Evolutionary conservation across 2,797 vertebrate species (phyloP), one percentile per base, ranked within the genome.

Genomic region (Neomorphus geoffroyi): DNA sequence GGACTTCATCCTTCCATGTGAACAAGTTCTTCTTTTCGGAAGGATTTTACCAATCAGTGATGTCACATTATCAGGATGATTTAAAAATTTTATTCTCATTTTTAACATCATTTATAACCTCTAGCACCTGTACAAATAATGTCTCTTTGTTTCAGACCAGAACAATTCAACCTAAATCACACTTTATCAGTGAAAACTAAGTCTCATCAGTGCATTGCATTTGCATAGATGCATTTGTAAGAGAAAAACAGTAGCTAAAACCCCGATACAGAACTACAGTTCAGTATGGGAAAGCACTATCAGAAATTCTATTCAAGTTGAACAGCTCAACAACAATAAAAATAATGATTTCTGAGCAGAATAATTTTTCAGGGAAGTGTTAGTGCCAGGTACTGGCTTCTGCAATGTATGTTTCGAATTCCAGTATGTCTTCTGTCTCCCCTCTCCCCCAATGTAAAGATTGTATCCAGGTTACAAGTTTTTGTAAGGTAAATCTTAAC

Each of bases 391-490:
- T 54, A 61, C 28, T 37, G 78, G 2, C 14, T 92, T 90, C 53
- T 88, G 24, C 21, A 70, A n/a, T 1, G 0, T 74, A 70, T 72
- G 4, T 30, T 93, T 51, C 73, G 32, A 88, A 43, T 78, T 78
- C 24, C 24, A 45, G 5, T 39, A 35, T 43, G 11, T 3, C 11
- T 13, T 17, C 64, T 66, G 39, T 14, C n/a, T 10, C 46, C 11
- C 21, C 21, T 22, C 19, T 18, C 0, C 2, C 7, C 4, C 6
- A 1, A 3, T 67, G 17, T 80, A 53, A 66, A 87, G 24, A n/a
- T 24, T 60, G 18, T 86, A 48, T 53, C 39, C 53, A 51, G 2
- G 9, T 79, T 61, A 37, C 30, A 35, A 58, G 32, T 35, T 92
- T 75, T 60, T 58, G 18, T 17, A 64, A 14, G 18, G 4, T 33